Evolutionary conservation across 1,140 invertebrate species (phyloP), one percentile per base, ranked within the genome.

Genomic region (Drosophila saltans): DNA sequence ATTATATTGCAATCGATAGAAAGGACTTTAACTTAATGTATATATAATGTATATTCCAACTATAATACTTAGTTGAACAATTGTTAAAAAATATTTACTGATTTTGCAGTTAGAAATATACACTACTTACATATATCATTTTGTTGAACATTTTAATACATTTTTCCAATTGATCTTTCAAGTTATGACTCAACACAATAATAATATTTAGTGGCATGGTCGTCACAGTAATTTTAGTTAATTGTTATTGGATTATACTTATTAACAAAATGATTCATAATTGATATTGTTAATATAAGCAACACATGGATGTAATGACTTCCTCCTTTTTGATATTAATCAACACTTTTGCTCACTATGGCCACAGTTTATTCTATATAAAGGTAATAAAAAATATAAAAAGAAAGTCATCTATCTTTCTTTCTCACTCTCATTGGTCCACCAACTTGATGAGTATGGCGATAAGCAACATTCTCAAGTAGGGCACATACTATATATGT

Each of bases 381-480:
- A 52, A 52, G 45, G 45, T 52, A 26, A 52, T 52, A 52, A 52
- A 52, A 24, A 26, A 52, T 16, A 26, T 9, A 36, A 36, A 36
- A 36, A 36, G 6, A 36, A 36, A 36, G 21, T 26, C 45, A 52
- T 52, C 45, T 52, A 26, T 26, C 8, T 52, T 3, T 24, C 8
- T 26, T 48, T 7, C 45, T 24, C 45, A 48, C 8, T 24, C 45
- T 48, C n/a, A n/a, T 16, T 48, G 33, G 33, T 52, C 69, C 59
- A 57, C 57, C 58, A 71, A 48, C 81, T 74, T 73, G 77, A 68
- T 74, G 66, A 73, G 71, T 58, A 78, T 65, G 67, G 66, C 81
- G 78, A 85, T 86, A 78, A 81, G 73, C 75, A 88, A 78, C 69
- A 61, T 59, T 21, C 67, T 72, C 66, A 69, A 75, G 75, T 72